These are phyloP conservation scores for Encarsia formosa DNA, from an alignment of 2,888 invertebrate genomes.

Conservation along the genomic window DNA sequence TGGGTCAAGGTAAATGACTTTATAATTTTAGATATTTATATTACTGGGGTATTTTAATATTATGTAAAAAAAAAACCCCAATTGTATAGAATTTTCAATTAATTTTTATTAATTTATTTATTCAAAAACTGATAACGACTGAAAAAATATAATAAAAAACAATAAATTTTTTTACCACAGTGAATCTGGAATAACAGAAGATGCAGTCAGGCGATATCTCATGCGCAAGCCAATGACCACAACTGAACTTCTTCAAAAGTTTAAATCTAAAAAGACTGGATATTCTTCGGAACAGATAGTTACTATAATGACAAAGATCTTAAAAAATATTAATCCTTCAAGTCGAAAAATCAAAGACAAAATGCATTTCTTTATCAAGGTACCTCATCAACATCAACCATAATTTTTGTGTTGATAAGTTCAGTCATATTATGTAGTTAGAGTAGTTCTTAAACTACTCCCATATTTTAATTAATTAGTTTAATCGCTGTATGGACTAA, in stretches of 20 bases:
- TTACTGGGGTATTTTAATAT: too few species aligned
- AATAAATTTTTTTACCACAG: conserved; percentile 49
- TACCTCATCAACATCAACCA: conserved; percentile 42
- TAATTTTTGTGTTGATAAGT: too few species aligned
- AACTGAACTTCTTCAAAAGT: conserved; percentile 90
- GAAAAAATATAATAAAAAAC: neutral
- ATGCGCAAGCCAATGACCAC: conserved; percentile 97
- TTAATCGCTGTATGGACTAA: too few species aligned
- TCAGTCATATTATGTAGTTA: too few species aligned
- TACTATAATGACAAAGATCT: conserved; percentile 88
- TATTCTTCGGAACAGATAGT: conserved; percentile 87
- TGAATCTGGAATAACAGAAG: conserved; percentile 89
- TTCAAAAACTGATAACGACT: too few species aligned
- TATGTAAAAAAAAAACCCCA: too few species aligned
- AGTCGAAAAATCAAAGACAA: conserved; percentile 89
- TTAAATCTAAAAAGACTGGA: conserved; percentile 90
- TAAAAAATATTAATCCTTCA: conserved; percentile 91
- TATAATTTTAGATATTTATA: neutral
- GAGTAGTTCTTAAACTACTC: too few species aligned
- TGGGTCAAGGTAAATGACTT: conserved; percentile 50
- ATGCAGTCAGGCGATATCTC: conserved; percentile 89
- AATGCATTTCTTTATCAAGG: conserved; percentile 88
- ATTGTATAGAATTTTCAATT: too few species aligned
- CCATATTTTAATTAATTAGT: too few species aligned
- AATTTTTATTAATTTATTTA: too few species aligned